Base-by-base conservation (phyloP, 2,797 vertebrate genomes). In the Sphenopsis melanotis region DNA sequence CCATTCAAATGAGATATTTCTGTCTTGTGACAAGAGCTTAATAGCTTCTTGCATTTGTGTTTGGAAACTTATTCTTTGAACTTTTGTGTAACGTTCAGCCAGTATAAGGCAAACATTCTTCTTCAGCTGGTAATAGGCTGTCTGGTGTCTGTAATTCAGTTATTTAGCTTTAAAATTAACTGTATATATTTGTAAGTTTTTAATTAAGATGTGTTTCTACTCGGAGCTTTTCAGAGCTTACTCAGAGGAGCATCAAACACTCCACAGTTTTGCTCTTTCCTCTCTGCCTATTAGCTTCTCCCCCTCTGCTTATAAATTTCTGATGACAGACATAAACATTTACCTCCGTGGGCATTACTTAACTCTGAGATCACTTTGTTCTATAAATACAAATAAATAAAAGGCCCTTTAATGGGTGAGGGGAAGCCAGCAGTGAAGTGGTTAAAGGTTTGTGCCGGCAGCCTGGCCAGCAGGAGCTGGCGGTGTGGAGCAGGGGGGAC, bases 401-500 rank as follows among this genome's bases (percentile, higher is more conserved):
- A 69, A 81, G 19, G 14, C 77, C 81, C 92, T 97, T 93, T 95
- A 95, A 96, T 96, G 96, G 95, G 84, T 23, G 83, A 55, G 92
- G 85, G 87, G 92, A 71, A 77, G 91, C 83, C 66, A 93, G 98
- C 97, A 97, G 94, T 6, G 95, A 98, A 97, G 95, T 89, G 95
- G 98, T 98, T 98, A 98, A 98, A 93, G 97, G 96, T 91, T 96
- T 97, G 89, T 97, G 98, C 97, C 87, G 95, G 97, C 97, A 95
- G 96, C 72, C 96, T 94, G 97, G 98, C 98, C 98, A 97, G 98
- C 98, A 97, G 98, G 98, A 98, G 98, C 98, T 98, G 98, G 97
- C 97, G 97, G 97, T 97, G 97, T 92, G 97, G 98, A 98, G 98
- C 92, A 98, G 87, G 97, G 98, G 98, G 98, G 98, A 99, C 99